Evolutionary conservation across 2,113 vertebrate genomes (phyloP).

Genomic region (Mobula hypostoma): DNA sequence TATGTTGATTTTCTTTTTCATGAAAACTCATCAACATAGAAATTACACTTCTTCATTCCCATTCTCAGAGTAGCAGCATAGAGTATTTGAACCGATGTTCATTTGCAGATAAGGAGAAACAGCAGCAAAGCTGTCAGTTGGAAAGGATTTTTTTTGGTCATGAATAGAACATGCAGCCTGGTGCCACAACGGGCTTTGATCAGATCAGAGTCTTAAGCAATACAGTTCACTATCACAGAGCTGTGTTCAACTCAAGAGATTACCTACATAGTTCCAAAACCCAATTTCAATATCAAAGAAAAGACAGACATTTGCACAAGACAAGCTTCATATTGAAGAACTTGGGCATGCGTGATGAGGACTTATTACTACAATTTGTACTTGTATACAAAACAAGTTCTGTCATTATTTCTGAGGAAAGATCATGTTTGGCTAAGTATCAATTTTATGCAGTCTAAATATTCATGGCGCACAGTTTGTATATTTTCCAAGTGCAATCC

Average conservation of each 20-base stretch:
- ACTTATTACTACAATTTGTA: not conserved
- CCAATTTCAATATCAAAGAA: conserved; percentile 9
- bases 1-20: not conserved
- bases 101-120: not conserved
- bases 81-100: not conserved
- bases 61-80: not conserved
- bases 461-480: not conserved
- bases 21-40: too few relatives aligned
- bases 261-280: not conserved
- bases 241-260: not conserved
- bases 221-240: not conserved
- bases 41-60: not conserved
- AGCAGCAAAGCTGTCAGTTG: conserved; percentile 27
- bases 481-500: not conserved
- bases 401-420: conserved; percentile 3
- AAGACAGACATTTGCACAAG: not conserved
- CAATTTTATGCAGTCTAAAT: not conserved
- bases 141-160: not conserved
- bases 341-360: not conserved
- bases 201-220: not conserved
- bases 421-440: conserved; percentile 16
- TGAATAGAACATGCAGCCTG: not conserved
- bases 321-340: not conserved
- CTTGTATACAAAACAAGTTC: not conserved
- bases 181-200: conserved; percentile 18